Base-by-base conservation (phyloP, 2,797 vertebrate species). In the Chelidonichthys spinosus region DNA sequence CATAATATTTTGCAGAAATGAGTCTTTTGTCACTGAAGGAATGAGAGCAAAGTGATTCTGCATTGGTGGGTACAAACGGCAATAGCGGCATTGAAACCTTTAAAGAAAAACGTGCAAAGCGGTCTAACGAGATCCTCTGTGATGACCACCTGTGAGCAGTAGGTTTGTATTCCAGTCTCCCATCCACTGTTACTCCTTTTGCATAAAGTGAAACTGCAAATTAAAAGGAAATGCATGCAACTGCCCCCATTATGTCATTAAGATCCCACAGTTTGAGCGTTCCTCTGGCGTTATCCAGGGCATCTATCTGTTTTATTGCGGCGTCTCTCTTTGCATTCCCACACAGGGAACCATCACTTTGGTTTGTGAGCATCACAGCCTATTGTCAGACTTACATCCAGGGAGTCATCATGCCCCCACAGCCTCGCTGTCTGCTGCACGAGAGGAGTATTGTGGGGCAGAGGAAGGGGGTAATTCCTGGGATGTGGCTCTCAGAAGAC, bases 211-310 rank as follows among this genome's bases (percentile, higher is more conserved):
- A 86, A 82, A 74, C 55, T 73, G 62, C 53, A 89, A 83, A 84
- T 89, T 63, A 78, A 81, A 73, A 71, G 64, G 49, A 72, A 88
- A 83, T 63, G 69, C 79, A 75, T 77, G 61, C 78, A 53, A 76
- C 82, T 90, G 89, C 65, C 90, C 90, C 91, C 90, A 93, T 93
- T 94, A 90, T 92, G 93, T 91, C 92, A 87, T 71, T 64, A 86
- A 78, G 90, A 79, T 62, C 72, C 46, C 76, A 80, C 72, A 74
- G 78, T 86, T 71, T 65, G 75, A 87, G 74, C 67, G 60, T 25
- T 92, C 83, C 82, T 79, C 68, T 85, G 85, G 77, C 84, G 9
- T 83, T 85, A 83, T 86, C 82, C 69, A 32, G 82, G 86, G 72
- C 82, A 77, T 81, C 79, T 83, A 56, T 74, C 58, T 80, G 76